Conservation (phyloP, 2,113 vertebrate genomes). For the Istiophorus platypterus region DNA sequence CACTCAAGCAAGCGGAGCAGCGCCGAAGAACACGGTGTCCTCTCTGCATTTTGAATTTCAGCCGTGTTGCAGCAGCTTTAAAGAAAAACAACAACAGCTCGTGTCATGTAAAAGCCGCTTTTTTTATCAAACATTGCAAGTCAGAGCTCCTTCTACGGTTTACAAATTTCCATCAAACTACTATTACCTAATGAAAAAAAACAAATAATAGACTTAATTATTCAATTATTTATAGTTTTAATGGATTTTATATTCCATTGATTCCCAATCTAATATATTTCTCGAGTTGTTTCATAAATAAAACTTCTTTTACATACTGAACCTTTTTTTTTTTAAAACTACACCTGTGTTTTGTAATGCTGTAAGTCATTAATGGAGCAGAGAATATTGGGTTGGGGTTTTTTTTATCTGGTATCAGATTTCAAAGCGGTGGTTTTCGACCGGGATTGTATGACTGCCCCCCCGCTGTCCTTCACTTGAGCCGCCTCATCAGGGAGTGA, state of each 20-base stretch:
- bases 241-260: slow-evolving; percentile 1
- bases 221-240: background rate
- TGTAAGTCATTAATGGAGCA: background rate
- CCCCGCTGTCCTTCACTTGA: slow-evolving; percentile 14
- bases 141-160: background rate
- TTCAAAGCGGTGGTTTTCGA: background rate
- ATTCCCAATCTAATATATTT: background rate
- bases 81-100: background rate
- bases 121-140: background rate
- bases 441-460: background rate
- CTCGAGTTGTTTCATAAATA: background rate
- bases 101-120: background rate
- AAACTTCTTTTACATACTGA: background rate
- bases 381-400: background rate
- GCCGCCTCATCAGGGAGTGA: slow-evolving; percentile 10
- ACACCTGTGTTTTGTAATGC: background rate
- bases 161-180: background rate
- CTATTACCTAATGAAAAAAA: background rate
- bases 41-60: background rate
- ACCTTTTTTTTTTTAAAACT: background rate
- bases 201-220: background rate
- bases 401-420: background rate
- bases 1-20: background rate
- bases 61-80: slow-evolving; percentile 1
- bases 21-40: background rate